Base-by-base conservation (phyloP, 2,113 vertebrate species). In the Typhlomys cinereus region DNA sequence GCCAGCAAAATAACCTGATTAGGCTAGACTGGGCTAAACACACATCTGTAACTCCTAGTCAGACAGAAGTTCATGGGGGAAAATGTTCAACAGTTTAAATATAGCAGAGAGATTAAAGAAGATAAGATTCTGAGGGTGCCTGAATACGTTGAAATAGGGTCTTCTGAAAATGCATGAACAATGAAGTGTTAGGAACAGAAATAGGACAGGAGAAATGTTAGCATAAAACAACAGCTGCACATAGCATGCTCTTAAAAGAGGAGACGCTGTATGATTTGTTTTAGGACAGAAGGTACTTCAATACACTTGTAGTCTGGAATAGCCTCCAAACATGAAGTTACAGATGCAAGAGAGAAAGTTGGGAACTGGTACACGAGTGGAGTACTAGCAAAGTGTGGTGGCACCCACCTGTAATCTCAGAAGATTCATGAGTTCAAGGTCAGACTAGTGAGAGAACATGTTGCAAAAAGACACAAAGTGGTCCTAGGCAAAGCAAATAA, bases 131-230 rank as follows among this genome's bases (percentile, higher is more conserved):
- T 36, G 54, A 94, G 93, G 94, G 92, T 61, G 12, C 52, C 66
- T 64, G n/a, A 78, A 48, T 79, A 89, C 21, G 31, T 34, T 48
- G 70, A 50, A 13, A 84, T 0, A 71, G 48, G 15, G 44, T 85
- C 69, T 95, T 93, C 21, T 92, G 82, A 88, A 64, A 87, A 52
- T 27, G 29, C 44, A 78, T 80, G 89, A 61, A 88, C 44, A 67
- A 17, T 79, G 25, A 87, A 80, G n/a, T 84, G 18, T 20, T 71
- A 1, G 41, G 44, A 18, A 67, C 34, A 79, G 25, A 95, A 91
- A 64, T 13, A 48, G 54, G 62, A 46, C 31, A 70, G 64, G 21
- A 85, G 75, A 64, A 48, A 46, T 69, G 36, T 54, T 89, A n/a
- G n/a, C n/a, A n/a, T 29, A 71, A 74, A 87, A 89, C 36, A 64